phyloP scores from a whole-genome alignment of 2,113 vertebrate species.

The Dunckerocampus dactyliophorus region DNA sequence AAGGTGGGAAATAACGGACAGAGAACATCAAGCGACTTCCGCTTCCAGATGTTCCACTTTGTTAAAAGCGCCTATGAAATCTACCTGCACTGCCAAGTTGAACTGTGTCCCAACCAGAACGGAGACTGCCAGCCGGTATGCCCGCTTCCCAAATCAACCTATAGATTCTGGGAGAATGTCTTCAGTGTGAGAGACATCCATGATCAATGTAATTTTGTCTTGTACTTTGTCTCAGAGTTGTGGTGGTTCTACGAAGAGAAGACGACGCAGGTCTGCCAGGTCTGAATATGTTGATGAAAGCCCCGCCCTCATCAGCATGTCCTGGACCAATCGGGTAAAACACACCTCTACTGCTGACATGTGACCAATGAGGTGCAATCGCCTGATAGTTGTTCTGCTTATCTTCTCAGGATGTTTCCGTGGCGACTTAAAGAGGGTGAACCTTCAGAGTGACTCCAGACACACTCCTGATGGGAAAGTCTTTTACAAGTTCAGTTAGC shows the following conservation, averaged over 20 bases:
- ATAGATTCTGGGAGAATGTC: no score
- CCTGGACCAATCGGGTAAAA: slow-evolving; percentile 8
- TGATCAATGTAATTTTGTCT: background rate
- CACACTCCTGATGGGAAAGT: no score
- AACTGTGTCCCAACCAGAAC: background rate
- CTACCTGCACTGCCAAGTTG: no score
- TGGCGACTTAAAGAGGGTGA: background rate
- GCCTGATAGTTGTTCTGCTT: background rate
- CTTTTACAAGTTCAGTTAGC: no score
- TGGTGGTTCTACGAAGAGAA: background rate
- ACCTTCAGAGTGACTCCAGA: background rate
- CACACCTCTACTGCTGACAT: background rate
- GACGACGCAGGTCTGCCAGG: background rate
- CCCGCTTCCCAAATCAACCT: no score
- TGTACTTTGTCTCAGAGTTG: background rate
- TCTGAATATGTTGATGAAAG: background rate
- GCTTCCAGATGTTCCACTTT: slow-evolving; percentile 34
- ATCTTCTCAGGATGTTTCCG: slow-evolving; percentile 11
- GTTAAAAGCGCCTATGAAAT: background rate
- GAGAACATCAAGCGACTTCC: slow-evolving; percentile 28
- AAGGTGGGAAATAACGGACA: slow-evolving; percentile 11
- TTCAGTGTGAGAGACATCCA: no score
- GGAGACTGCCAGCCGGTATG: no score
- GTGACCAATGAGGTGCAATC: no score
- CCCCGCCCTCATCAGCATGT: background rate